Percentiles rank a stretch among this genome's conserved stretches.
Evolutionary conservation across 2,888 invertebrate genomes (phyloP).

Genomic region (Drosophila niveifrons): DNA sequence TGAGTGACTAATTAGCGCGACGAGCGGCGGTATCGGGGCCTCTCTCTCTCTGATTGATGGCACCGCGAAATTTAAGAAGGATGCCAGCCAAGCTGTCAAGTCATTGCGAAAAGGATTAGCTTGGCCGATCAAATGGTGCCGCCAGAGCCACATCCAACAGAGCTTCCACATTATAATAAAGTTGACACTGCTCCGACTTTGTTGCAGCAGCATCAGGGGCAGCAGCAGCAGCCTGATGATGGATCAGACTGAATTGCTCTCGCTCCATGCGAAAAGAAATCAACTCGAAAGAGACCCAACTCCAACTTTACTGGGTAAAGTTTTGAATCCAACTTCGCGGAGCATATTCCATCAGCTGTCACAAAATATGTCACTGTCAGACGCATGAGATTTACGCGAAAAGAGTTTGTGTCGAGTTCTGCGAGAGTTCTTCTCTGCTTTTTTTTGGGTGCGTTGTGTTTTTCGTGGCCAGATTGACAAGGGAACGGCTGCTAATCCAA

Average conservation of each 20-base stretch:
- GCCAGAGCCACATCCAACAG: slow-evolving; percentile 47
- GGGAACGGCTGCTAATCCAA: slow-evolving; percentile 84
- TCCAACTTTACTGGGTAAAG: slow-evolving; percentile 4
- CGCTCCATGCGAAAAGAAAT: slow-evolving; percentile 10
- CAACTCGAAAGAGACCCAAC: slow-evolving; percentile 16
- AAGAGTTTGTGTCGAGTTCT: slow-evolving; percentile 25
- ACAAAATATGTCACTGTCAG: slow-evolving; percentile 85
- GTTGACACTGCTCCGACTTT: slow-evolving; percentile 75
- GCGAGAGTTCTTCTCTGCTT: slow-evolving; percentile 18
- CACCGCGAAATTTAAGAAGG: slow-evolving; percentile 85
- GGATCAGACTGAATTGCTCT: slow-evolving; percentile 67
- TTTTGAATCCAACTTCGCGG: slow-evolving; percentile 39
- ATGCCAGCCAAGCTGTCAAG: slow-evolving; percentile 84
- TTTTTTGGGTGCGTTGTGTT: slow-evolving; percentile 42
- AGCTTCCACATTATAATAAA: slow-evolving; percentile 74
- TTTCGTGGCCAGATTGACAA: slow-evolving; percentile 80
- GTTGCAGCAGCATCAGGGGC: background rate
- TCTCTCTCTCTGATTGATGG: slow-evolving; percentile 85
- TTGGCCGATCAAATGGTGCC: slow-evolving; percentile 82
- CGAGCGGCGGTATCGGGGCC: slow-evolving; percentile 29
- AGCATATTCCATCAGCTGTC: slow-evolving; percentile 84
- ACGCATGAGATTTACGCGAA: slow-evolving; percentile 79
- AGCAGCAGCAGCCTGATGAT: slow-evolving; percentile 61
- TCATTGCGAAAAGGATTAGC: slow-evolving; percentile 84
- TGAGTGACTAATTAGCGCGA: slow-evolving; percentile 81